phyloP scores from a whole-genome alignment of 2,797 vertebrate species.

The Hypotaenidia philippensis region DNA sequence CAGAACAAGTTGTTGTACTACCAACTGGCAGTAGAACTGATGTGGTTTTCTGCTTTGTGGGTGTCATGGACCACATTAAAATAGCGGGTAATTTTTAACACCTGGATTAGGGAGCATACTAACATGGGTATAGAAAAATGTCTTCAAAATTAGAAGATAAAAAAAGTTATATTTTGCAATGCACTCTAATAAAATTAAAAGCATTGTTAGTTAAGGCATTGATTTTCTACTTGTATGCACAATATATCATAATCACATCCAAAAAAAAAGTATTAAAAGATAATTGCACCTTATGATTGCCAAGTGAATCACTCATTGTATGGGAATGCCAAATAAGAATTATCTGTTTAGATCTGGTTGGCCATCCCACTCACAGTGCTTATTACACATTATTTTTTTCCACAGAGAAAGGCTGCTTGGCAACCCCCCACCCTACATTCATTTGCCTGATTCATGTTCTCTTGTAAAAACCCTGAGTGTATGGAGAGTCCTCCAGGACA shows the following conservation, averaged over 20 bases:
- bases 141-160: neutral
- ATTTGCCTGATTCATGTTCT: neutral
- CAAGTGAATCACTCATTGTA: conserved; percentile 1
- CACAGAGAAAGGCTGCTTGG: neutral
- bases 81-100: neutral
- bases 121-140: neutral
- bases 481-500: neutral
- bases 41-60: neutral
- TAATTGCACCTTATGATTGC: neutral
- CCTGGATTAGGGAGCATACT: neutral
- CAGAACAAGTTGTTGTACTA: neutral
- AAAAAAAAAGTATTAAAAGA: conserved; percentile 14
- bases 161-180: neutral
- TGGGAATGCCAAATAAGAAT: conserved; percentile 11
- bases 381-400: conserved; percentile 16
- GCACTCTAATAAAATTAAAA: neutral
- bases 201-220: neutral
- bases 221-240: neutral
- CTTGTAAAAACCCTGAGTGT: neutral
- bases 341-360: neutral
- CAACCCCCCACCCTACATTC: neutral
- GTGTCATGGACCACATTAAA: neutral
- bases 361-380: neutral
- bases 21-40: neutral
- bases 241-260: neutral